Evolutionary conservation across 2,888 invertebrate genomes (phyloP).

Genomic region (Tiliacea aurago): DNA sequence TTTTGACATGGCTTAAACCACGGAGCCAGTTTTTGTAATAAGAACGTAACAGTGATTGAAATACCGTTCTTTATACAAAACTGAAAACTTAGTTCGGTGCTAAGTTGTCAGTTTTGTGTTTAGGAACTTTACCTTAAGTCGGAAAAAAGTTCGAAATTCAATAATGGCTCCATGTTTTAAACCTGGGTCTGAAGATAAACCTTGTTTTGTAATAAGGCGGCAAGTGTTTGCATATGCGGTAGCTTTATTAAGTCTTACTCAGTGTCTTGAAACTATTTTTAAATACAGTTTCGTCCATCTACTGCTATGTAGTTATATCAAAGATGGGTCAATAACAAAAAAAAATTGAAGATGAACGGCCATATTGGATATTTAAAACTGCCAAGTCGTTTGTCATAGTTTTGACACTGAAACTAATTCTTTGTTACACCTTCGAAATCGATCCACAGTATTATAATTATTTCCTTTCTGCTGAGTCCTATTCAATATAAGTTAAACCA

Average conservation of each 20-base stretch:
- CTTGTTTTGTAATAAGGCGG: too few species aligned
- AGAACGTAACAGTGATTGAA: too few species aligned
- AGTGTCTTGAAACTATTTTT: not conserved
- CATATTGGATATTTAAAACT: conserved; percentile 38
- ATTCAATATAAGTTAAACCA: conserved; percentile 3
- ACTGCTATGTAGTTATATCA: not conserved
- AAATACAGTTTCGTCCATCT: not conserved
- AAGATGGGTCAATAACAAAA: not conserved
- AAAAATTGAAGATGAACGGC: not conserved
- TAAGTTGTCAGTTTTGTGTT: too few species aligned
- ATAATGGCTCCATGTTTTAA: too few species aligned
- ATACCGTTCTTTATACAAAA: too few species aligned
- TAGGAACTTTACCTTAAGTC: too few species aligned
- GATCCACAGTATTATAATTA: conserved; percentile 1
- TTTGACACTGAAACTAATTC: conserved; percentile 43
- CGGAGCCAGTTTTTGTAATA: too few species aligned
- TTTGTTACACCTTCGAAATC: conserved; percentile 21
- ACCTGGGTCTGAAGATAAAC: too few species aligned
- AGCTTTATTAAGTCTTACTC: not conserved
- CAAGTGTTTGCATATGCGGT: conserved; percentile 14
- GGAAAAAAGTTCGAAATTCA: too few species aligned
- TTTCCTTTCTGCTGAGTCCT: conserved; percentile 21
- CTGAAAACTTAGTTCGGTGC: too few species aligned
- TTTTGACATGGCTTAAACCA: too few species aligned
- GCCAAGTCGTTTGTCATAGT: conserved; percentile 27